These are phyloP conservation scores for Pachycephala philippinensis DNA, from an alignment of 2,113 vertebrate species.

Conservation along the genomic window DNA sequence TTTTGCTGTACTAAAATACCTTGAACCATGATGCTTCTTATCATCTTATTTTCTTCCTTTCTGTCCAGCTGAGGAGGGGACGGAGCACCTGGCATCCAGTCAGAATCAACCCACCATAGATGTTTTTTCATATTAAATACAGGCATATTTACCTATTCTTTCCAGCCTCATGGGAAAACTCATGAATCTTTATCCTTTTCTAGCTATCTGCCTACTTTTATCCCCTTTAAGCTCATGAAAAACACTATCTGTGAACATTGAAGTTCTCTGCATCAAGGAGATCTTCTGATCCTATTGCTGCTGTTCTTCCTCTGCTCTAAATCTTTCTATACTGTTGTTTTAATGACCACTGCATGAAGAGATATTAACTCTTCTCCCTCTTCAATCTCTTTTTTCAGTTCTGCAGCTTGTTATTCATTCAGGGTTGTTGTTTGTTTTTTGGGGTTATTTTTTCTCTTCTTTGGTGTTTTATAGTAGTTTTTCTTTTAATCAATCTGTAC, in stretches of 20 bases:
- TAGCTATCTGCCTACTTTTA: not conserved
- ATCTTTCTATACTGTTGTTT: not conserved
- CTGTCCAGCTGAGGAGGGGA: not conserved
- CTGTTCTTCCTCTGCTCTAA: not conserved
- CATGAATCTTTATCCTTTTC: not conserved
- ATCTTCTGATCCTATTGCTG: not conserved
- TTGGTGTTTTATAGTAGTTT: not conserved
- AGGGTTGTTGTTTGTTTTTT: not conserved
- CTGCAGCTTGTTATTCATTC: not conserved
- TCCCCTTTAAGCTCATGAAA: not conserved
- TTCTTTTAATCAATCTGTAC: not conserved
- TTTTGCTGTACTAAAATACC: not conserved
- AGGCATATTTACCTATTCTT: not conserved
- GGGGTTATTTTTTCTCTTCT: fast-evolving
- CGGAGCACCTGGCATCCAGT: not conserved
- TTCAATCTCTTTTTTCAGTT: not conserved
- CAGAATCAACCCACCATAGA: not conserved
- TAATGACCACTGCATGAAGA: not conserved
- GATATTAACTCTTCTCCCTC: not conserved
- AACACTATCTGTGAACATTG: fast-evolving
- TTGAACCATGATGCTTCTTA: not conserved
- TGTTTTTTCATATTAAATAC: not conserved
- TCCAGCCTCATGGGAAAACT: not conserved
- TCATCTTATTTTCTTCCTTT: not conserved
- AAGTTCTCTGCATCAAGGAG: not conserved